Base-by-base conservation (phyloP, 1,140 invertebrate species). In the Micrasema longulum region DNA sequence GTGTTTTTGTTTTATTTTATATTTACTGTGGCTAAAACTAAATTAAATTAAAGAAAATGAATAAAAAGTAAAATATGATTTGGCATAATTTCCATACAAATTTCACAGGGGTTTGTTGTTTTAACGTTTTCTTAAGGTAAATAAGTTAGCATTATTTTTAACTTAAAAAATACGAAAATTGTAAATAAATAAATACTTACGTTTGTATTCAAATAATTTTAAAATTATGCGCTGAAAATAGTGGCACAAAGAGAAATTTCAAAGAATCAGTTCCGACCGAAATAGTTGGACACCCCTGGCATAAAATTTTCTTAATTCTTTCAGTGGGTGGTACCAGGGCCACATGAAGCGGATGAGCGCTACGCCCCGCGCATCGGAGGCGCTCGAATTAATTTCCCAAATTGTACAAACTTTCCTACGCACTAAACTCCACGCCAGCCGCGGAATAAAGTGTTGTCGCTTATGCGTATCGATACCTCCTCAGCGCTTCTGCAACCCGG, bases 331-430 rank as follows among this genome's bases (percentile, higher is more conserved):
- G 22, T 23, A 47, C 31, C 55, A 41, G 47, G 60, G 14, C 22
- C 60, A 26, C 60, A 31, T 48, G 60, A 47, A 35, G 43, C 60
- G 60, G 43, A 64, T 31, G 60, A 64, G 60, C 38, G 18, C 60
- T 36, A 26, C 60, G 55, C 55, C 55, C 55, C 55, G 55, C 55
- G 55, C 55, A 60, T 60, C 55, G 35, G 14, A 60, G 22, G 47
- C 50, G 65, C 65, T 43, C 43, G 47, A 67, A 67, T 67, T 67
- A 67, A 67, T 67, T 67, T 53, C 65, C 65, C 65, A 67, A 67
- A 67, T 67, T 52, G 65, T 64, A 31, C 41, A 35, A 64, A 64
- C 22, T 64, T 64, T 48, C 41, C 16, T n/a, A 48, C 43, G 62
- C 45, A 47, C 43, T 10, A 22, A 64, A 10, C 41, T 31, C 62